Percentiles rank a stretch among this genome's conserved stretches.
These are phyloP conservation scores for Myanophis thanlyinensis DNA, from an alignment of 2,113 vertebrate species.

Conservation along the genomic window DNA sequence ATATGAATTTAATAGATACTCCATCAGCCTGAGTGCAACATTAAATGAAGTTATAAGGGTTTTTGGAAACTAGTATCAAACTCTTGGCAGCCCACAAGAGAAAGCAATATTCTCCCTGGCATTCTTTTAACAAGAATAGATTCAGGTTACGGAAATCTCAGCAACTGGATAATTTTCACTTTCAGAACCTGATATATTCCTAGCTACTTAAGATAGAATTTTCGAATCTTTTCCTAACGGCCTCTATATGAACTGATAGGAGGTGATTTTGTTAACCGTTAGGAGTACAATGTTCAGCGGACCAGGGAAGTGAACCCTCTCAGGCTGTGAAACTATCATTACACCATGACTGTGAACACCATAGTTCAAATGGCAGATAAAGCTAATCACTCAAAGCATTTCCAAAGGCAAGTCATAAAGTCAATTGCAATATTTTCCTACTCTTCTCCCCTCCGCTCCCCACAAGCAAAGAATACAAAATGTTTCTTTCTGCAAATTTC, in stretches of 20 bases:
- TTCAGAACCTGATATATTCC: background rate
- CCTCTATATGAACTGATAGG: background rate
- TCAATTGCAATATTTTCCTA: constrained; percentile 32
- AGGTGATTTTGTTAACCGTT: background rate
- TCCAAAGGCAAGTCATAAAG: constrained; percentile 14
- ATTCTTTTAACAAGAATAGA: background rate
- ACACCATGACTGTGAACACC: background rate
- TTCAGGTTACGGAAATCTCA: background rate
- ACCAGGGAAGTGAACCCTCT: background rate
- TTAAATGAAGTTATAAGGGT: background rate
- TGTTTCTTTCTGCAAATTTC: constrained; percentile 25
- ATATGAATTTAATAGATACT: background rate
- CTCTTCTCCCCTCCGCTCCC: background rate
- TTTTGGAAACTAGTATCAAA: background rate
- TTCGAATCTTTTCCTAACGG: background rate
- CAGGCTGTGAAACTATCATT: background rate
- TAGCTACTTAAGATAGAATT: background rate
- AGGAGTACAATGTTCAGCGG: background rate
- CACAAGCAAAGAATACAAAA: constrained; percentile 36
- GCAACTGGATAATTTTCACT: background rate
- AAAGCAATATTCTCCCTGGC: background rate
- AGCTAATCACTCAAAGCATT: constrained; percentile 44
- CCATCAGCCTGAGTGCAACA: background rate
- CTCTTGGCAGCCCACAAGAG: background rate
- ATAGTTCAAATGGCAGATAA: constrained; percentile 37